Conservation (phyloP, 2,797 vertebrate genomes). For the Ctenopoma multispine region DNA sequence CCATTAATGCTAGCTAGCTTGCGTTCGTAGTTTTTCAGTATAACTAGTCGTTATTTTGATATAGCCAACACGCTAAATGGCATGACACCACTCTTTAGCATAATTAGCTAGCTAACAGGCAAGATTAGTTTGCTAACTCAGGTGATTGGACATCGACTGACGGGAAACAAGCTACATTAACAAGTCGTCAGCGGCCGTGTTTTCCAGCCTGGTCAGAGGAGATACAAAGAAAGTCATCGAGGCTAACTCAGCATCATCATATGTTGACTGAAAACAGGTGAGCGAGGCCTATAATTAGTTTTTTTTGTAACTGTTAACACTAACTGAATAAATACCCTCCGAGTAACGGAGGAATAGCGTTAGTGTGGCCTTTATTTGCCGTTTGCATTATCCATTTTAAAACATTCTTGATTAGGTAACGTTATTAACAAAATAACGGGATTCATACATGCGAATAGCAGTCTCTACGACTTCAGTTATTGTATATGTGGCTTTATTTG, state of each 20-base stretch:
- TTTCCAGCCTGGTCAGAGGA: conserved; percentile 10
- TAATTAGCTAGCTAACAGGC: conserved; percentile 32
- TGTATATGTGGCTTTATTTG: not conserved
- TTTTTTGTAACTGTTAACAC: not conserved
- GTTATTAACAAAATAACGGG: not conserved
- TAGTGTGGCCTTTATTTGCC: not conserved
- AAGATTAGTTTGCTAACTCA: conserved; percentile 36
- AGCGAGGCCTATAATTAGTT: conserved; percentile 10
- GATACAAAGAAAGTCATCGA: conserved; percentile 32
- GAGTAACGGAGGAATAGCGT: not conserved
- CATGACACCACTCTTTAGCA: not conserved
- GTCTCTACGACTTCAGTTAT: not conserved
- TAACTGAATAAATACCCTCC: not conserved
- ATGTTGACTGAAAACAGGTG: conserved; percentile 87
- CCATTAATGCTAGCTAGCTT: not conserved
- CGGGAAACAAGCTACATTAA: conserved; percentile 24
- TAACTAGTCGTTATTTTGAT: not conserved
- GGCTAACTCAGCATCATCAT: conserved; percentile 54
- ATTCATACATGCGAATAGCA: not conserved
- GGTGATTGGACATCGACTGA: conserved; percentile 49
- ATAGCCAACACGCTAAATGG: conserved; percentile 27
- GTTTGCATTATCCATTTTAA: conserved; percentile 8
- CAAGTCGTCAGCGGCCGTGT: conserved; percentile 22
- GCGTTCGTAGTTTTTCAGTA: not conserved
- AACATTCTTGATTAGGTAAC: too few relatives aligned